Evolutionary conservation across 2,888 invertebrate species (phyloP).

Genomic region (Sphinx pinastri): DNA sequence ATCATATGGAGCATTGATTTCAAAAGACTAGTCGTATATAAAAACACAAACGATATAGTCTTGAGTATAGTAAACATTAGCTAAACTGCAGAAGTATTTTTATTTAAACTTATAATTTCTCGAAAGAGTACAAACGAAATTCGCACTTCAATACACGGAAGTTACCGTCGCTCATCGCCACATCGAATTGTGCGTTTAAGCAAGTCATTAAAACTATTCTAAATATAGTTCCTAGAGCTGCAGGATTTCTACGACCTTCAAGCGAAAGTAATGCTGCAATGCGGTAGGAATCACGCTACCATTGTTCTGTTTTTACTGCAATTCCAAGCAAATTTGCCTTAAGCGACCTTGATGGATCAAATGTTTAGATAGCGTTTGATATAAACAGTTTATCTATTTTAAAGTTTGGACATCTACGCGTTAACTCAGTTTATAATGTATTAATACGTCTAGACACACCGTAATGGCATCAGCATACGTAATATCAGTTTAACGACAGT

Average conservation of each 20-base stretch:
- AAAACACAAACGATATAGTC: too few species aligned
- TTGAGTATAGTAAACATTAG: too few species aligned
- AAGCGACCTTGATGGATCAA: constrained; percentile 58
- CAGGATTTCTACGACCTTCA: constrained; percentile 70
- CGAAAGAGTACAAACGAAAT: too few species aligned
- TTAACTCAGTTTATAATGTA: constrained; percentile 4
- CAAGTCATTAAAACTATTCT: constrained; percentile 34
- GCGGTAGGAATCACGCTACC: constrained; percentile 73
- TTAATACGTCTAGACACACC: neutral
- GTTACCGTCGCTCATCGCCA: too few species aligned
- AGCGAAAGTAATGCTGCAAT: constrained; percentile 65
- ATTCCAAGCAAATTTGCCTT: constrained; percentile 45
- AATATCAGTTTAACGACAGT: neutral
- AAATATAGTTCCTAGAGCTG: constrained; percentile 49
- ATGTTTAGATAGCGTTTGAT: constrained; percentile 40
- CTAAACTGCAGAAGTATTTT: too few species aligned
- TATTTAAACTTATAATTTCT: too few species aligned
- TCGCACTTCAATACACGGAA: neutral
- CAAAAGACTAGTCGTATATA: too few species aligned
- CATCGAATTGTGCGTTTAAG: constrained; percentile 16
- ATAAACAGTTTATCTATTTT: constrained; percentile 12
- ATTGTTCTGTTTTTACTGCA: constrained; percentile 53
- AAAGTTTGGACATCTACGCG: neutral
- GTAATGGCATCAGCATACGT: neutral
- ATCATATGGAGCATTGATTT: too few species aligned